Base-by-base conservation (phyloP, 2,888 invertebrate species). In the Gnatocerus cornutus region DNA sequence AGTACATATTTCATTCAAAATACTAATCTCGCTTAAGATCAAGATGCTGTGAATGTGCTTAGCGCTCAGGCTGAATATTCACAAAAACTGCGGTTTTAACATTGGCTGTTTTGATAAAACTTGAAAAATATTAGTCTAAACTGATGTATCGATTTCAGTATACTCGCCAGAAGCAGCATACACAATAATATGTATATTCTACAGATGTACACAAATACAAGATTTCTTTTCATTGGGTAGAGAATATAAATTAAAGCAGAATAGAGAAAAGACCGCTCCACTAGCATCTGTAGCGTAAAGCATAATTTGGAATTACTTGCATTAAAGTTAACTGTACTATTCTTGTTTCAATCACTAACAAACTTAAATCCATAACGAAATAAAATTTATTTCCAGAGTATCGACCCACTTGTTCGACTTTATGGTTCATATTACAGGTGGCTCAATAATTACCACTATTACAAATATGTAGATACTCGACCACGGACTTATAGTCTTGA, bases 391-490 rank as follows among this genome's bases (percentile, higher is more conserved):
- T 69, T 69, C 58, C 69, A 69, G 69, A 69, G 30, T 21, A 39
- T 37, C 48, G 41, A 41, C 39, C 21, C 56, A 16, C 14, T 64
- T 29, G 29, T 62, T 39, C 62, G 68, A 27, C 21, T 68, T 12
- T 45, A 61, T 63, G 62, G 53, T 48, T 50, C 59, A 21, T 52
- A 58, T 59, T 67, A 67, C 21, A 45, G 50, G 56, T 69, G 69
- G 69, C 65, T 59, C 46, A 41, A 68, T 39, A 50, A 62, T 55
- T 68, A 68, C 62, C 53, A 58, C 62, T 65, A 65, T 69, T 61
- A 69, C 65, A 77, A 74, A 74, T 71, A 74, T n/a, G 7, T 33
- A 4, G 1, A 33, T 45, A 79, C 77, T 64, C 74, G 76, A 63
- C 80, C 80, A 37, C 68, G 79, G 13, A 75, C 77, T 72, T 33